Base-by-base conservation (phyloP, 2,113 vertebrate genomes). In the Microtus richardsoni region DNA sequence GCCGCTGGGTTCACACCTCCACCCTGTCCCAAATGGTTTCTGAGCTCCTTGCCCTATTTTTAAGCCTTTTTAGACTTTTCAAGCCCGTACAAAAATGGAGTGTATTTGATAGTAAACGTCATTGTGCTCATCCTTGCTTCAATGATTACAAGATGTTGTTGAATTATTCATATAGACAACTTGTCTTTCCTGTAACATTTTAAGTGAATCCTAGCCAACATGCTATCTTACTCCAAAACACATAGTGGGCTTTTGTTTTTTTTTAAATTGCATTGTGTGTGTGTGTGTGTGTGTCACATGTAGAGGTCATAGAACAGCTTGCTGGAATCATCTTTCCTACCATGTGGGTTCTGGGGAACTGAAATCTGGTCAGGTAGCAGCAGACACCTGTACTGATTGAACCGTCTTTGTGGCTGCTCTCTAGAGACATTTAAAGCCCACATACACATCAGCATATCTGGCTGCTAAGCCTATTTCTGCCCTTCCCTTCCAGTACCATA, bases 201-300 rank as follows among this genome's bases (percentile, higher is more conserved):
- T 89, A 93, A 93, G 41, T 91, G 85, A 94, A 95, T 68, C 22
- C 62, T 47, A 88, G 58, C 44, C 26, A 78, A 8, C 24, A 11
- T 68, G 41, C 33, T 21, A 73, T 44, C 26, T 88, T 68, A 94
- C 33, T 33, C n/a, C n/a, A 36, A 94, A 89, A 85, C 5, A 85
- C 13, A 82, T 2, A 17, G 93, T 88, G 41, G 70, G 70, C 41
- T 86, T 92, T 47, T n/a, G 22, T 52, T 79, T 52, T 26, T 84
- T 44, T 84, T 64, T 4, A 60, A 44, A 64, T 9, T 39, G 21
- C 11, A 39, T 28, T 21, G 16, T 33, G 28, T 33, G 47, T 36
- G 47, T 79, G 28, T 49, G 28, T 78, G 75, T 79, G 8, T 78
- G 75, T 80, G 0, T 58, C 3, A 13, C 22, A 83, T 7, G 41